Percentiles rank a stretch among this genome's conserved stretches.
These are phyloP conservation scores for Sabellastarte sp. DNA, from an alignment of 2,888 invertebrate genomes.

Conservation along the genomic window DNA sequence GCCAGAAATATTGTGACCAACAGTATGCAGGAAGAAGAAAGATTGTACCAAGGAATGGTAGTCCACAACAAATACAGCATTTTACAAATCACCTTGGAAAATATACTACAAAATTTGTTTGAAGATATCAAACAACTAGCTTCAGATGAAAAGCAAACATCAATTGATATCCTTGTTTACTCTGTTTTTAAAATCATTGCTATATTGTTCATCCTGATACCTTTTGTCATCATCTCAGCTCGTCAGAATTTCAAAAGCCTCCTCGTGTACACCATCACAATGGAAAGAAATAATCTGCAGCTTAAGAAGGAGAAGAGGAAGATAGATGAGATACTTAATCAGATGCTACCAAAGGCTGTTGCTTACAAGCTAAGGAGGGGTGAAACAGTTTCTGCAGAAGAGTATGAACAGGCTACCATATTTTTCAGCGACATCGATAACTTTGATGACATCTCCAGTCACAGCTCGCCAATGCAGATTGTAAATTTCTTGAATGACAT, in stretches of 20 bases:
- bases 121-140: no score
- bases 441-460: not conserved
- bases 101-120: no score
- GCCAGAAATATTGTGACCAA: no score
- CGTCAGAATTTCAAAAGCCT: not conserved
- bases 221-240: no score
- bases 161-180: no score
- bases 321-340: not conserved
- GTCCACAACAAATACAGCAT: no score
- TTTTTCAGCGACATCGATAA: not conserved
- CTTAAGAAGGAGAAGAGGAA: not conserved
- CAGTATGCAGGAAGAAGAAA: no score
- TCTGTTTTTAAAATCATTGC: no score
- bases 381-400: not conserved
- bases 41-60: no score
- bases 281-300: not conserved
- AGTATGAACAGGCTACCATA: not conserved
- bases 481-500: not conserved
- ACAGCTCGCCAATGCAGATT: not conserved
- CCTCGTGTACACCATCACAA: not conserved
- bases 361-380: not conserved
- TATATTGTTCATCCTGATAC: no score
- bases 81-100: no score
- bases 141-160: no score
- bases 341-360: not conserved